These are phyloP conservation scores for Tryphoninae sp. DNA, from an alignment of 2,888 invertebrate genomes.

Conservation along the genomic window DNA sequence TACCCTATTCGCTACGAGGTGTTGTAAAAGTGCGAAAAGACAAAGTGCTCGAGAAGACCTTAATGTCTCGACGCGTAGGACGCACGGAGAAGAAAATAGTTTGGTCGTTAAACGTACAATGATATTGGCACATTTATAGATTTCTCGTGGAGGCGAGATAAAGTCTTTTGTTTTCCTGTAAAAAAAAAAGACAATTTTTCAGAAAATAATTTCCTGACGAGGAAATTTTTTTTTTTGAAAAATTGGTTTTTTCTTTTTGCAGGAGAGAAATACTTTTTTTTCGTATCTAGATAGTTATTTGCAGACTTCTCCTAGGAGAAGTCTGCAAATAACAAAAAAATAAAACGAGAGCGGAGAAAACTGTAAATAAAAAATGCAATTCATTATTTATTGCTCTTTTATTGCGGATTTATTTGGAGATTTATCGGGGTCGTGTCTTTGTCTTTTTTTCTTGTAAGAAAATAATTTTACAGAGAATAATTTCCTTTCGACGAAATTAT, in stretches of 20 bases:
- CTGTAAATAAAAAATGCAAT: no score
- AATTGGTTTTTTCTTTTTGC: neutral
- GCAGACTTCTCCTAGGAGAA: no score
- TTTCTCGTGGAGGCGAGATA: neutral
- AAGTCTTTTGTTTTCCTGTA: neutral
- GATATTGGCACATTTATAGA: neutral
- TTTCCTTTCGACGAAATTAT: neutral
- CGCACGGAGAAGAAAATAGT: neutral
- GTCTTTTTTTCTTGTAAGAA: no score
- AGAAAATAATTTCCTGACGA: neutral
- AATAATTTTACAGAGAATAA: no score
- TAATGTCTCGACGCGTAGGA: constrained; percentile 21
- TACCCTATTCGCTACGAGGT: constrained; percentile 4
- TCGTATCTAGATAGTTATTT: no score
- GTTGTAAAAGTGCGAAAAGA: constrained; percentile 45
- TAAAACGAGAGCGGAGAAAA: no score
- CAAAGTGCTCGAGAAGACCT: constrained; percentile 52
- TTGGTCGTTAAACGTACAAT: neutral
- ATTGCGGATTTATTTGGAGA: no score
- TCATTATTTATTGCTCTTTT: no score
- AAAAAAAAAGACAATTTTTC: no score
- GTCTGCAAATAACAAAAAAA: no score
- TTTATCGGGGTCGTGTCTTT: no score
- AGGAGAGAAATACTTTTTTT: no score
- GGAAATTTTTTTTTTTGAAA: neutral